Evolutionary conservation across 2,113 vertebrate species (phyloP).

Genomic region (Bos javanicus): DNA sequence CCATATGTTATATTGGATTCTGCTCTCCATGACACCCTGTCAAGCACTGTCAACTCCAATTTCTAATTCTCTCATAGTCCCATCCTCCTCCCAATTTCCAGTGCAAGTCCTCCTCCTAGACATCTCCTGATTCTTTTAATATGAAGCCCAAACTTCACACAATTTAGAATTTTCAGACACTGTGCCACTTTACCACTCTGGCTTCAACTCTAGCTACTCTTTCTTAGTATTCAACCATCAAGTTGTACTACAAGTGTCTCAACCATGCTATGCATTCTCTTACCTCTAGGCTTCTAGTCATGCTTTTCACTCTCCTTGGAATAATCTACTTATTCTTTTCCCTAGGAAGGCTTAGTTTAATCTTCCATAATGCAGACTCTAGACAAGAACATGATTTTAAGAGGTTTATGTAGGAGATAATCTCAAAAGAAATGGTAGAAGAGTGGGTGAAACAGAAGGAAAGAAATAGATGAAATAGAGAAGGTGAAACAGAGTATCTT

Average conservation of each 20-base stretch:
- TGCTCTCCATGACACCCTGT: neutral
- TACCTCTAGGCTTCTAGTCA: neutral
- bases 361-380: neutral
- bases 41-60: neutral
- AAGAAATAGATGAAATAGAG: neutral
- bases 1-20: neutral
- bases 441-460: neutral
- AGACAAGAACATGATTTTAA: neutral
- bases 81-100: neutral
- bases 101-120: neutral
- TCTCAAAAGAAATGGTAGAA: neutral
- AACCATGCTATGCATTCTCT: rapidly evolving
- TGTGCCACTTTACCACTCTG: neutral
- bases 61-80: neutral
- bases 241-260: neutral
- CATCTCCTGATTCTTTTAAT: neutral
- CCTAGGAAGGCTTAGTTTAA: neutral
- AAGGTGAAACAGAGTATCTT: neutral
- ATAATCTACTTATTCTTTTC: neutral
- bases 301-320: neutral
- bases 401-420: neutral
- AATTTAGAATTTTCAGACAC: neutral
- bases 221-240: neutral
- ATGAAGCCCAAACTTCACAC: neutral
- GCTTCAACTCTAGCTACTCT: neutral